These are phyloP conservation scores for Pomacea maculata DNA, from an alignment of 1,140 invertebrate species.

Conservation along the genomic window DNA sequence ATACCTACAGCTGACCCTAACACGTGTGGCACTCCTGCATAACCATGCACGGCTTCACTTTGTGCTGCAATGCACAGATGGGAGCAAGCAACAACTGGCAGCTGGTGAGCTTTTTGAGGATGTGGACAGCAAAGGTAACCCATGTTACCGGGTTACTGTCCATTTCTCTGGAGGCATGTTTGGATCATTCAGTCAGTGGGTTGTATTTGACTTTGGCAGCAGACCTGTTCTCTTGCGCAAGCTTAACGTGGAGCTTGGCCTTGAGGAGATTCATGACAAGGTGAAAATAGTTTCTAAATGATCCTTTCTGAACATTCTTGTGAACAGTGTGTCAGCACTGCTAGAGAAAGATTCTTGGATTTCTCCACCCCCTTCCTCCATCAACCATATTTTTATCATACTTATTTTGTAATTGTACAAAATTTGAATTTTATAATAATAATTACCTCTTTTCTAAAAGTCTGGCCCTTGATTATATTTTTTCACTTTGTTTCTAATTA, in stretches of 20 bases:
- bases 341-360: not conserved
- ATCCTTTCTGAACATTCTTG: constrained; percentile 46
- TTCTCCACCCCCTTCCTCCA: not conserved
- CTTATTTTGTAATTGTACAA: not conserved
- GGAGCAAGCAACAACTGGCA: constrained; percentile 45
- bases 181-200: constrained; percentile 60
- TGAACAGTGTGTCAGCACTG: not conserved
- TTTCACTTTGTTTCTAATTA: too few relatives aligned
- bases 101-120: constrained; percentile 48
- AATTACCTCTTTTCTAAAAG: too few relatives aligned
- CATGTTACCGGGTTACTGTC: constrained; percentile 44
- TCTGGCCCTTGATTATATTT: too few relatives aligned
- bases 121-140: constrained; percentile 33
- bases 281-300: constrained; percentile 43
- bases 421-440: too few relatives aligned
- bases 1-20: constrained; percentile 39
- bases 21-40: constrained; percentile 52
- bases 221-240: constrained; percentile 51
- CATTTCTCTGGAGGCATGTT: constrained; percentile 56
- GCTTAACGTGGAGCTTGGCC: constrained; percentile 53
- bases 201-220: constrained; percentile 57
- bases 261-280: constrained; percentile 43
- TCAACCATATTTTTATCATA: not conserved
- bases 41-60: constrained; percentile 60
- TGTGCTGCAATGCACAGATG: constrained; percentile 27